These are phyloP conservation scores for Calyptomena viridis DNA, from an alignment of 2,113 vertebrate genomes.

Conservation along the genomic window DNA sequence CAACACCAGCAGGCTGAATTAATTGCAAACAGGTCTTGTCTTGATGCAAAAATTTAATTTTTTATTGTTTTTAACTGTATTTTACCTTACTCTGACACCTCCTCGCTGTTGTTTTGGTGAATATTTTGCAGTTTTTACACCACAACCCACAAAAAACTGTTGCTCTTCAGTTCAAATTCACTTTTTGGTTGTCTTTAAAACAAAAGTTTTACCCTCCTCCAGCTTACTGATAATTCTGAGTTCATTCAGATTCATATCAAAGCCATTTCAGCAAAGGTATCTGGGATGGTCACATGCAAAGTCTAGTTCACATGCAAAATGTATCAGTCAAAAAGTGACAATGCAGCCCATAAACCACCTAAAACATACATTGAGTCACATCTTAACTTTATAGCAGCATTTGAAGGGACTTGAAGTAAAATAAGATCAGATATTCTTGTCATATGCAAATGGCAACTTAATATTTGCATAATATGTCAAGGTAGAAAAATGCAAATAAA, in stretches of 20 bases:
- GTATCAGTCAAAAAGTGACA: background rate
- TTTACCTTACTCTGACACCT: background rate
- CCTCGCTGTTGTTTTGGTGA: background rate
- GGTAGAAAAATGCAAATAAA: slow-evolving; percentile 67
- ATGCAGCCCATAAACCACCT: background rate
- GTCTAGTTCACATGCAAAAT: background rate
- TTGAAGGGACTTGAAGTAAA: slow-evolving; percentile 38
- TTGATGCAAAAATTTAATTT: background rate
- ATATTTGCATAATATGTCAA: slow-evolving; percentile 53
- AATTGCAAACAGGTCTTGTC: background rate
- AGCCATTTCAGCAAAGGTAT: background rate
- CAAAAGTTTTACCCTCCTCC: background rate
- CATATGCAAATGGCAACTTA: slow-evolving; percentile 57
- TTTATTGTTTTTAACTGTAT: background rate
- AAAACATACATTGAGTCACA: background rate
- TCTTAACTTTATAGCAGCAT: slow-evolving; percentile 1
- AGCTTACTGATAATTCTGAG: background rate
- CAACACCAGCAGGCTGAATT: background rate
- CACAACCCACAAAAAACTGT: background rate
- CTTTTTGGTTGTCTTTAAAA: background rate
- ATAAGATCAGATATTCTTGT: slow-evolving; percentile 38
- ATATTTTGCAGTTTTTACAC: background rate
- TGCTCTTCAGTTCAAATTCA: background rate
- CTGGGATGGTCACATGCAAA: background rate
- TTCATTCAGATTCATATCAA: background rate